Percentiles rank a stretch among this genome's conserved stretches.
Conservation (phyloP, 2,888 invertebrate species). For the Chironomus riparius region DNA sequence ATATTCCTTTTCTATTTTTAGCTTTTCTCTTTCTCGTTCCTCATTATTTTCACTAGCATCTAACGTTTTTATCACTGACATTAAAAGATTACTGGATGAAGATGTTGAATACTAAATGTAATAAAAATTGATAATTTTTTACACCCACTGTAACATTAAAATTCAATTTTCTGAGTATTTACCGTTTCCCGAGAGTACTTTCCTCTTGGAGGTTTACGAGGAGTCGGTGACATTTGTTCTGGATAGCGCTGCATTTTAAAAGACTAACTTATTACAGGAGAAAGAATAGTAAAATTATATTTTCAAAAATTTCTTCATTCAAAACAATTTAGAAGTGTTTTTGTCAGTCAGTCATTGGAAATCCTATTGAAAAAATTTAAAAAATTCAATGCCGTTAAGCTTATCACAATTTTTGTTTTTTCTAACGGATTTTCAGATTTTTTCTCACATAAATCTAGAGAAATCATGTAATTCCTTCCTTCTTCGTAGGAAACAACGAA, state of each 20-base stretch:
- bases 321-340: too few relatives aligned
- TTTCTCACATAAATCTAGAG: too few relatives aligned
- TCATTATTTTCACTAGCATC: conserved; percentile 91
- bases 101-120: conserved; percentile 38
- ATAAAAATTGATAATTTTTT: conserved; percentile 7
- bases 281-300: too few relatives aligned
- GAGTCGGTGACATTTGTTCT: conserved; percentile 10
- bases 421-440: too few relatives aligned
- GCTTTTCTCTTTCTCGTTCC: conserved; percentile 85
- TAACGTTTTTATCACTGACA: conserved; percentile 69
- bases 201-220: conserved; percentile 20
- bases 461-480: too few relatives aligned
- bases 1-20: conserved; percentile 87
- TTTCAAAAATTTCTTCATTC: too few relatives aligned
- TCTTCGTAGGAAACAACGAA: too few relatives aligned
- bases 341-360: too few relatives aligned
- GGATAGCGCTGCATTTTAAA: conserved; percentile 12
- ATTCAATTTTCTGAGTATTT: neutral
- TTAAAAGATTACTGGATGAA: conserved; percentile 15
- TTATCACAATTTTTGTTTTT: too few relatives aligned
- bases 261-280: neutral
- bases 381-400: too few relatives aligned
- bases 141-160: conserved; percentile 7
- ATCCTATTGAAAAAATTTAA: too few relatives aligned
- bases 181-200: conserved; percentile 13